Conservation (phyloP, 2,797 vertebrate genomes). For the Kryptolebias ocellatus region DNA sequence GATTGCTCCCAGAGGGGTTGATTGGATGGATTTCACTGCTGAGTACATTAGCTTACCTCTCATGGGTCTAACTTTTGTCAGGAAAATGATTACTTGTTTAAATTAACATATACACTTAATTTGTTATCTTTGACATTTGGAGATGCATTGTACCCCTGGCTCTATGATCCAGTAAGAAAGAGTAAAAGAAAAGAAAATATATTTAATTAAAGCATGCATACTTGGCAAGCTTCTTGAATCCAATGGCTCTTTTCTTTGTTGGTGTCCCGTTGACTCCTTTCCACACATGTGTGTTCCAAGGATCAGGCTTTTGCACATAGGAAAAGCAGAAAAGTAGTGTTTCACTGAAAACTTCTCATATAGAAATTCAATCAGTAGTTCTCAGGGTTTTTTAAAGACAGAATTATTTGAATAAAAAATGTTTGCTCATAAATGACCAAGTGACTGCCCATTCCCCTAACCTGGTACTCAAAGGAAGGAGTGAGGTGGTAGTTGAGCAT, state of each 20-base stretch:
- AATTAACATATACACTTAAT: slow-evolving; percentile 18
- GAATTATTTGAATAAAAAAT: not conserved
- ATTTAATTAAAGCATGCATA: slow-evolving; percentile 33
- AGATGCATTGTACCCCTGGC: not conserved
- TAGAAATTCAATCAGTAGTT: slow-evolving; percentile 1
- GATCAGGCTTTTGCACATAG: slow-evolving; percentile 82
- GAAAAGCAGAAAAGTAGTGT: slow-evolving; percentile 1
- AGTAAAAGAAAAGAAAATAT: not conserved
- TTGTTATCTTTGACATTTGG: slow-evolving; percentile 37
- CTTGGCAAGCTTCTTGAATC: slow-evolving; percentile 99
- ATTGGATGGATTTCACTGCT: slow-evolving; percentile 69
- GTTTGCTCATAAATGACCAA: not conserved
- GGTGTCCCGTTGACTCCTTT: slow-evolving; percentile 96
- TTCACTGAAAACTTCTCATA: slow-evolving; percentile 1
- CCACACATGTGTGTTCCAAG: slow-evolving; percentile 96
- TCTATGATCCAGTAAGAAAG: slow-evolving; percentile 1
- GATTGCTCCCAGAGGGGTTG: slow-evolving; percentile 76
- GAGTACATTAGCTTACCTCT: slow-evolving; percentile 44
- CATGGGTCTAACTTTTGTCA: slow-evolving; percentile 47
- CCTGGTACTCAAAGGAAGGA: slow-evolving; percentile 98
- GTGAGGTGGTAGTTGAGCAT: slow-evolving; percentile 99
- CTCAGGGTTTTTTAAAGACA: not conserved
- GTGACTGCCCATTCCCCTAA: slow-evolving; percentile 52
- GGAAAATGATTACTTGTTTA: slow-evolving; percentile 39
- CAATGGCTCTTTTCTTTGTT: slow-evolving; percentile 95